A percentile compares a stretch with the other conserved stretches of the same genome.
phyloP scores from a whole-genome alignment of 2,888 invertebrate species.

The Drymonia ruficornis region DNA sequence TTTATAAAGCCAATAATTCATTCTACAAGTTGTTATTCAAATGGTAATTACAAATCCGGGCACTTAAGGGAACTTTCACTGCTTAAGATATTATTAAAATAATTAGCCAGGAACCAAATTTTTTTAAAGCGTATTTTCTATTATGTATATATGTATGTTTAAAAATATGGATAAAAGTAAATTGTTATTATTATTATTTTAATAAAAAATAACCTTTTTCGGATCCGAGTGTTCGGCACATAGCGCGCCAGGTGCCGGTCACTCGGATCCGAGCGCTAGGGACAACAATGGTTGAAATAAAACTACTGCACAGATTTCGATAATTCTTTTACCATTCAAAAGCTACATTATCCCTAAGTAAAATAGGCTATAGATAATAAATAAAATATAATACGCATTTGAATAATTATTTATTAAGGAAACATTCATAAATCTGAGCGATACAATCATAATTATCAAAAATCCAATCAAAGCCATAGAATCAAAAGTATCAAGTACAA shows the following conservation, averaged over 20 bases:
- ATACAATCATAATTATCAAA: constrained; percentile 14
- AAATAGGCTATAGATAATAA: constrained; percentile 10
- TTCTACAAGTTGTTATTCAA: too few relatives aligned
- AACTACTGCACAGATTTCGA: constrained; percentile 9
- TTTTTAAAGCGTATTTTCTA: constrained; percentile 13
- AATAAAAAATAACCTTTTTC: constrained; percentile 12
- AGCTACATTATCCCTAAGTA: constrained; percentile 8
- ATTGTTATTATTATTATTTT: constrained; percentile 13
- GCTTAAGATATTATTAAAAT: constrained; percentile 14
- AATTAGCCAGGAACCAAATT: constrained; percentile 12
- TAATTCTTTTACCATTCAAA: constrained; percentile 12
- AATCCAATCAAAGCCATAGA: constrained; percentile 7
- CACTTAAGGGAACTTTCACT: too few relatives aligned
- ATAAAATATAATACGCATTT: constrained; percentile 15
- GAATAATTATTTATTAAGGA: constrained; percentile 20
- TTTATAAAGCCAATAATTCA: too few relatives aligned
- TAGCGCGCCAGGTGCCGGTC: constrained; percentile 12
- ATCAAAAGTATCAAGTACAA: constrained; percentile 5
- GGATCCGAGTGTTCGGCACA: constrained; percentile 17
- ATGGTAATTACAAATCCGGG: too few relatives aligned
- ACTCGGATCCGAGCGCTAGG: constrained; percentile 16
- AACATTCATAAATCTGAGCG: constrained; percentile 15
- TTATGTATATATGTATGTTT: constrained; percentile 12
- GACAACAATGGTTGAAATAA: constrained; percentile 11
- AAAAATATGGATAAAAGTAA: constrained; percentile 13